These are phyloP conservation scores for Anastatus disparis DNA, from an alignment of 1,140 invertebrate genomes.

Conservation along the genomic window DNA sequence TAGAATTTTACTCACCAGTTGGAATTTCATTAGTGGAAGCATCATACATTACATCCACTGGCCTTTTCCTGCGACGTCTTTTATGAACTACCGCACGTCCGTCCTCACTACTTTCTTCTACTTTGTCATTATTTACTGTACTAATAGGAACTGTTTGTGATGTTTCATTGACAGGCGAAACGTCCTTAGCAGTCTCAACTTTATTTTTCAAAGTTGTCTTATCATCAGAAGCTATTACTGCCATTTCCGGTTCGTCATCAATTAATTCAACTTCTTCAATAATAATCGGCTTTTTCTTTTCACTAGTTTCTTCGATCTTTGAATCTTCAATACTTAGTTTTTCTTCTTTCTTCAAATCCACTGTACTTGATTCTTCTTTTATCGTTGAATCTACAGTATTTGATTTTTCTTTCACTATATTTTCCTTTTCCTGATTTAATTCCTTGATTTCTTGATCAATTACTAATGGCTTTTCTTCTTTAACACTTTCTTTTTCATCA, in stretches of 20 bases:
- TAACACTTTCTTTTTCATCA: background rate
- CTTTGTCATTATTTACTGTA: background rate
- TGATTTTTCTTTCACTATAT: background rate
- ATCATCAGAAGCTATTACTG: background rate
- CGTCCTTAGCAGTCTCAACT: background rate
- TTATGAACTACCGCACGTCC: constrained; percentile 30
- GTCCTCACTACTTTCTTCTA: constrained; percentile 29
- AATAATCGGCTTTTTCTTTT: constrained; percentile 24
- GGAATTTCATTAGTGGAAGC: too few species aligned
- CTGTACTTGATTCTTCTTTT: constrained; percentile 3
- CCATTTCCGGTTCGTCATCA: constrained; percentile 24
- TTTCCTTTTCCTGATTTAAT: background rate
- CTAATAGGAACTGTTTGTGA: constrained; percentile 24
- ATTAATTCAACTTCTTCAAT: constrained; percentile 40
- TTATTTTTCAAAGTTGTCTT: background rate
- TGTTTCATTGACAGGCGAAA: constrained; percentile 3
- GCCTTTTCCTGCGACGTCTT: constrained; percentile 34
- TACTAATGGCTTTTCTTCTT: background rate
- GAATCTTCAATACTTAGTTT: background rate
- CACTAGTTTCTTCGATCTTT: background rate
- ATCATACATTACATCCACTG: too few species aligned
- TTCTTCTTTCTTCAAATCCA: background rate
- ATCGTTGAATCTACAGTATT: background rate
- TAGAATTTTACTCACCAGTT: too few species aligned
- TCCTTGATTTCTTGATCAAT: background rate